phyloP scores from a whole-genome alignment of 2,888 invertebrate species.

The Polydrusus tereticollis region DNA sequence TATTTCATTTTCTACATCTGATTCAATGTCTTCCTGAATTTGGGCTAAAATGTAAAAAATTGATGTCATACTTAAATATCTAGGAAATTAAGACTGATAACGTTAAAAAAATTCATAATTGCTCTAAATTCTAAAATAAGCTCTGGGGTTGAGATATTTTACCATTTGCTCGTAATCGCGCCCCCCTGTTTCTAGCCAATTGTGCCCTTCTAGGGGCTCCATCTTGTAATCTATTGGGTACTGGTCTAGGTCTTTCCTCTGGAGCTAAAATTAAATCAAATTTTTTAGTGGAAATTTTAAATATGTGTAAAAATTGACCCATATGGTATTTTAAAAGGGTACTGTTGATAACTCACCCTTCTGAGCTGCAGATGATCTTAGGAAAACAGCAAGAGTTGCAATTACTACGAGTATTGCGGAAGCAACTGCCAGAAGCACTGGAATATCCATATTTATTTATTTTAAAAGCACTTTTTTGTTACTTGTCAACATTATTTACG shows the following conservation, averaged over 20 bases:
- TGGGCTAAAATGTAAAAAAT: constrained; percentile 53
- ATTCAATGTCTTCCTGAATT: constrained; percentile 62
- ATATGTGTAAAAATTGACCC: background rate
- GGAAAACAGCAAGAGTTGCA: constrained; percentile 64
- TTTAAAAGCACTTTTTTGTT: constrained; percentile 2
- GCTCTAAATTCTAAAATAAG: background rate
- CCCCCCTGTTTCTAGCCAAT: constrained; percentile 80
- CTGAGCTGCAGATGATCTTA: constrained; percentile 53
- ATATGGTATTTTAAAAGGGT: background rate
- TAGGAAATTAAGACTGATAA: too few species aligned
- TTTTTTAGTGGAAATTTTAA: background rate
- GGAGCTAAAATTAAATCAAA: constrained; percentile 1
- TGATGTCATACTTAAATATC: too few species aligned
- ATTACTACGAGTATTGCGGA: constrained; percentile 63
- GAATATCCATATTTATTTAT: constrained; percentile 66
- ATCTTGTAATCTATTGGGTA: constrained; percentile 67
- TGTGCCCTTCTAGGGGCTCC: constrained; percentile 76
- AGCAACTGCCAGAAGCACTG: constrained; percentile 67
- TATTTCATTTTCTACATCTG: constrained; percentile 67
- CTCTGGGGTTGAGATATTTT: background rate
- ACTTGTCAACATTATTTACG: constrained; percentile 10
- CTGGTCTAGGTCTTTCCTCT: constrained; percentile 55
- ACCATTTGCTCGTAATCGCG: constrained; percentile 70
- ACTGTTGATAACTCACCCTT: background rate
- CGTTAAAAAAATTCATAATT: too few species aligned